A percentile compares a stretch with the other conserved stretches of the same genome.
These are phyloP conservation scores for Eupithecia centaureata DNA, from an alignment of 2,888 invertebrate genomes.

Conservation along the genomic window DNA sequence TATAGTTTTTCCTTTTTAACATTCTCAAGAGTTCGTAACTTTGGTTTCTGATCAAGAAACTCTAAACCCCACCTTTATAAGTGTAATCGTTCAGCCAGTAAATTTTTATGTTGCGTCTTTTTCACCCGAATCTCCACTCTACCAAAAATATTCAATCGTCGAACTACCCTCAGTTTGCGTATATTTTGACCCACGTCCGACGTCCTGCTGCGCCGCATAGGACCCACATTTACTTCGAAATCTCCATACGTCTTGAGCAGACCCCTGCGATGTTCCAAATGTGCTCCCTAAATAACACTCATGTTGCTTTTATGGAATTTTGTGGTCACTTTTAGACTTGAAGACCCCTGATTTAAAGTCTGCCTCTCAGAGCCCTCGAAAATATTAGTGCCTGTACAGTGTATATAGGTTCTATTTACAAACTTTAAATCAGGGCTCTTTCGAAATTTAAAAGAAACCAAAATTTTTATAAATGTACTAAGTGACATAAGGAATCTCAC, in stretches of 20 bases:
- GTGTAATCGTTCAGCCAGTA: background rate
- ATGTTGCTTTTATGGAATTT: background rate
- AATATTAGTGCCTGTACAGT: no score
- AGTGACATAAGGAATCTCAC: no score
- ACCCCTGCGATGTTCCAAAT: constrained; percentile 21
- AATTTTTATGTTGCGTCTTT: background rate
- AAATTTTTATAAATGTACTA: no score
- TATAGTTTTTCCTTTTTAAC: no score
- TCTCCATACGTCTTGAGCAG: constrained; percentile 34
- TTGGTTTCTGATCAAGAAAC: no score
- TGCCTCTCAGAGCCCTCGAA: no score
- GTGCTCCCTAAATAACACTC: background rate
- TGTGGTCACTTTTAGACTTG: background rate
- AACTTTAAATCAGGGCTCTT: no score
- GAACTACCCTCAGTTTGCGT: constrained; percentile 20
- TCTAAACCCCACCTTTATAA: no score
- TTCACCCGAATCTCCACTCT: background rate
- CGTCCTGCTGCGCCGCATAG: constrained; percentile 49
- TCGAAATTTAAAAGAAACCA: no score
- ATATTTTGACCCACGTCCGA: constrained; percentile 16
- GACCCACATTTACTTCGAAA: constrained; percentile 48
- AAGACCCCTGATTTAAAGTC: no score
- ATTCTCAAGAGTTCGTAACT: no score
- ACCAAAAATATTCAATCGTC: constrained; percentile 29
- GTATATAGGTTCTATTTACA: no score